These are phyloP conservation scores for Heteractis magnifica DNA, from an alignment of 92 coral and sea anemone species.

Conservation along the genomic window DNA sequence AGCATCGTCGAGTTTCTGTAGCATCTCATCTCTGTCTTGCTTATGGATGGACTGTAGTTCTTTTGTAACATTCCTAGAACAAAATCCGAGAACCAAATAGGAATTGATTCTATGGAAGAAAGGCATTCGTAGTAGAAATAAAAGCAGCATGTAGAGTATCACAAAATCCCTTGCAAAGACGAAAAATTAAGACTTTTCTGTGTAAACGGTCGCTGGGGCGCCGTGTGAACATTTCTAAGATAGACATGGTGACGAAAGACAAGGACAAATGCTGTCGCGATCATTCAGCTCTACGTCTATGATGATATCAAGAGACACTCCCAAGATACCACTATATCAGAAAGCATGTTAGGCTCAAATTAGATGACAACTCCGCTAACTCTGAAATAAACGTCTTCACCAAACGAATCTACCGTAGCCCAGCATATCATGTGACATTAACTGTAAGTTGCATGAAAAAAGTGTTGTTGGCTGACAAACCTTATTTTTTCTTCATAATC, in stretches of 20 bases:
- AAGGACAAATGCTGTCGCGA: too few relatives aligned
- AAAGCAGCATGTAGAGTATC: not conserved
- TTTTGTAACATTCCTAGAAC: slow-evolving; percentile 20
- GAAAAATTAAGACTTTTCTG: not conserved
- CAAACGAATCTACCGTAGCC: too few relatives aligned
- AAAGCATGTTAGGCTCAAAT: too few relatives aligned
- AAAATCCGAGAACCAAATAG: not conserved
- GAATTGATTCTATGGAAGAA: not conserved
- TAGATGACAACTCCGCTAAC: too few relatives aligned
- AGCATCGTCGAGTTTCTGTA: slow-evolving; percentile 38
- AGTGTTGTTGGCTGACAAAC: not conserved
- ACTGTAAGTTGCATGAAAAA: not conserved
- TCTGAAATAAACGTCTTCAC: too few relatives aligned
- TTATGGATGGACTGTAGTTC: slow-evolving; percentile 27
- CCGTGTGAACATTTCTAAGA: too few relatives aligned
- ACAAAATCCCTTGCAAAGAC: not conserved
- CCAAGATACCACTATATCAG: too few relatives aligned
- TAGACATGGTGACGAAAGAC: too few relatives aligned
- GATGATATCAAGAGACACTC: too few relatives aligned
- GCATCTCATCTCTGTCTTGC: slow-evolving; percentile 46
- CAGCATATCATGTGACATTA: too few relatives aligned
- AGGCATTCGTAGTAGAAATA: not conserved
- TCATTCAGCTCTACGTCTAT: too few relatives aligned
- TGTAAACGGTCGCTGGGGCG: too few relatives aligned
- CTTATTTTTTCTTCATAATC: slow-evolving; percentile 26